phyloP scores from a whole-genome alignment of 2,113 vertebrate species.

The Microtus richardsoni region DNA sequence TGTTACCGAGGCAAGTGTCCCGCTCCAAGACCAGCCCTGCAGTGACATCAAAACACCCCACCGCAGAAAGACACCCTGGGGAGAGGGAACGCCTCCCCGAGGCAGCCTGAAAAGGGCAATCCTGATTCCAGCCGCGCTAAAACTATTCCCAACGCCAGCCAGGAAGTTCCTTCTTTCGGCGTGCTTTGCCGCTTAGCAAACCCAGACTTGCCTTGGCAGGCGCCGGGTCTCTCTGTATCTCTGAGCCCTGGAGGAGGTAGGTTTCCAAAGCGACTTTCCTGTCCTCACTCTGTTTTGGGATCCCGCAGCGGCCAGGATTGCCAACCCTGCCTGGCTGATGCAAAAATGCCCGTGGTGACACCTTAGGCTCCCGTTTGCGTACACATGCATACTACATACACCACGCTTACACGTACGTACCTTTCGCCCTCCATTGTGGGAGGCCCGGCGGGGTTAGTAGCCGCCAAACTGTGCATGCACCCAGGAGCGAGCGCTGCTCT shows the following conservation, averaged over 20 bases:
- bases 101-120: slow-evolving; percentile 43
- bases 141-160: slow-evolving; percentile 53
- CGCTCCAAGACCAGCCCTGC: neutral
- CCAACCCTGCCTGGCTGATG: neutral
- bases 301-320: slow-evolving; percentile 9
- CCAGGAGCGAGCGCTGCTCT: slow-evolving; percentile 46
- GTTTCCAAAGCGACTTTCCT: slow-evolving; percentile 43
- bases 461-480: slow-evolving; percentile 63
- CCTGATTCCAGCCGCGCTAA: slow-evolving; percentile 2
- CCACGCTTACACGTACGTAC: slow-evolving; percentile 75
- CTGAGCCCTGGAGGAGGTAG: neutral
- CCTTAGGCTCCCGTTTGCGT: neutral
- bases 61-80: neutral
- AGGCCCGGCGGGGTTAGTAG: slow-evolving; percentile 69
- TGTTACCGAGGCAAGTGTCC: neutral
- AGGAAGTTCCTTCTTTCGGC: slow-evolving; percentile 61
- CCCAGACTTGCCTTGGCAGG: slow-evolving; percentile 3
- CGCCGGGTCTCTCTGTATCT: slow-evolving; percentile 5
- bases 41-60: slow-evolving; percentile 29
- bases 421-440: slow-evolving; percentile 87
- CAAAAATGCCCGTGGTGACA: slow-evolving; percentile 62
- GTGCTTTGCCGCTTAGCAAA: slow-evolving; percentile 34
- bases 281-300: neutral
- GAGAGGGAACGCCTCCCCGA: slow-evolving; percentile 67
- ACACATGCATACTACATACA: slow-evolving; percentile 65